Percentiles rank a stretch among this genome's conserved stretches.
These are phyloP conservation scores for Pygathrix nemaeus DNA, from an alignment of 2,113 vertebrate species.

Conservation along the genomic window DNA sequence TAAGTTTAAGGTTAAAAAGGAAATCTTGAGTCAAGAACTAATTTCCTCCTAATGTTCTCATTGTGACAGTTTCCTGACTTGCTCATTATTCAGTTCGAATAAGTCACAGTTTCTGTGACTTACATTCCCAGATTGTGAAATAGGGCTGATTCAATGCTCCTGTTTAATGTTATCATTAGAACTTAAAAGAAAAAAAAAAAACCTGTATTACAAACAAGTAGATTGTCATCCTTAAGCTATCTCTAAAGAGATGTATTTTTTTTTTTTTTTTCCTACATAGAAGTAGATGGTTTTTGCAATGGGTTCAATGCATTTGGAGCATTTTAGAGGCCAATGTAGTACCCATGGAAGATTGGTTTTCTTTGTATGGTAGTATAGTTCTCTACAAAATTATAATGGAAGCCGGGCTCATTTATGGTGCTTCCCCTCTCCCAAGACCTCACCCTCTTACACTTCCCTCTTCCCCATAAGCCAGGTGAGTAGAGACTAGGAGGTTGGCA, in stretches of 20 bases:
- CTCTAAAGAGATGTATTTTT: background rate
- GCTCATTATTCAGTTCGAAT: conserved; percentile 21
- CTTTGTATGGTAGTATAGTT: background rate
- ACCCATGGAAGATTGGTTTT: background rate
- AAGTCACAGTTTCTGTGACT: conserved; percentile 9
- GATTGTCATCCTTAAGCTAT: background rate
- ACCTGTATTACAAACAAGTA: background rate
- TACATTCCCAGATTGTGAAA: conserved; percentile 5
- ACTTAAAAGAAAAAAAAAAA: background rate
- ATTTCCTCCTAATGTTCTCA: background rate
- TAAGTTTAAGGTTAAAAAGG: conserved; percentile 32
- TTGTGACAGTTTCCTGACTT: background rate
- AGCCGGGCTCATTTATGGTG: background rate
- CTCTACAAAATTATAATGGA: background rate
- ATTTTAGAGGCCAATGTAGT: background rate
- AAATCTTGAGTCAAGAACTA: conserved; percentile 40
- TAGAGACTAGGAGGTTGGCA: background rate
- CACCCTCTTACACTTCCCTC: background rate
- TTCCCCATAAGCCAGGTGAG: background rate
- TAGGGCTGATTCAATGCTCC: background rate
- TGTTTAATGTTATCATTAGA: background rate
- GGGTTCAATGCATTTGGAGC: background rate
- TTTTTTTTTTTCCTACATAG: background rate
- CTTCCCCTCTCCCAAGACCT: background rate
- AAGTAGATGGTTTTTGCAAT: background rate